A percentile compares a stretch with the other conserved stretches of the same genome.
phyloP scores from a whole-genome alignment of 2,113 vertebrate genomes.

The Apodemus sylvaticus region DNA sequence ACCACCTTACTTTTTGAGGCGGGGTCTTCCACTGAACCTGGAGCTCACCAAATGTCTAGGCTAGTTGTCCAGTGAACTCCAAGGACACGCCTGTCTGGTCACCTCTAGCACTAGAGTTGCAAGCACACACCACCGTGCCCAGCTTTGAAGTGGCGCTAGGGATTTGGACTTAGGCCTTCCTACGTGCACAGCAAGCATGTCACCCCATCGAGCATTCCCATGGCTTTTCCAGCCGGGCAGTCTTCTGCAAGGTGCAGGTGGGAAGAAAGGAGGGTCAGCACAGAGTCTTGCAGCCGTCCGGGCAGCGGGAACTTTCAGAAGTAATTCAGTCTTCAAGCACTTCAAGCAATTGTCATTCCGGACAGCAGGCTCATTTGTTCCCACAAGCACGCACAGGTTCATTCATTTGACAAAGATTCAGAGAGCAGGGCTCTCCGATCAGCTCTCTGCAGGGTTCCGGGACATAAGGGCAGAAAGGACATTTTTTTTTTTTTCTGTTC shows the following conservation, averaged over 20 bases:
- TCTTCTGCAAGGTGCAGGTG: not conserved
- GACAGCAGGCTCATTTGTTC: not conserved
- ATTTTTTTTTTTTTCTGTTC: not conserved
- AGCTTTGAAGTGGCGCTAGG: not conserved
- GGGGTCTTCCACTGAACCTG: not conserved
- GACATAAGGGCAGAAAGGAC: not conserved
- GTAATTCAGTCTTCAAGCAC: not conserved
- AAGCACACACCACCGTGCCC: not conserved
- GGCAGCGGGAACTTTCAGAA: not conserved
- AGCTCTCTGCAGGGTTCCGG: not conserved
- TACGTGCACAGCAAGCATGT: not conserved
- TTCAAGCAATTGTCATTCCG: not conserved
- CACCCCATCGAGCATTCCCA: not conserved
- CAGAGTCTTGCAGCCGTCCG: accelerated
- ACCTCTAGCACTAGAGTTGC: not conserved
- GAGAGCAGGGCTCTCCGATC: accelerated
- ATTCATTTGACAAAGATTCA: not conserved
- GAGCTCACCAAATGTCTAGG: not conserved
- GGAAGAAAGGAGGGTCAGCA: not conserved
- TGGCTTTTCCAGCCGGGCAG: not conserved
- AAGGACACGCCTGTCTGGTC: no score
- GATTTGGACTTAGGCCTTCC: not conserved
- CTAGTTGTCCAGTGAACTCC: not conserved
- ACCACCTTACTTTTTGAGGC: not conserved
- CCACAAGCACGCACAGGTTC: accelerated